A percentile compares a stretch with the other conserved stretches of the same genome.
Evolutionary conservation across 2,113 vertebrate genomes (phyloP).

Genomic region (Furnarius figulus): DNA sequence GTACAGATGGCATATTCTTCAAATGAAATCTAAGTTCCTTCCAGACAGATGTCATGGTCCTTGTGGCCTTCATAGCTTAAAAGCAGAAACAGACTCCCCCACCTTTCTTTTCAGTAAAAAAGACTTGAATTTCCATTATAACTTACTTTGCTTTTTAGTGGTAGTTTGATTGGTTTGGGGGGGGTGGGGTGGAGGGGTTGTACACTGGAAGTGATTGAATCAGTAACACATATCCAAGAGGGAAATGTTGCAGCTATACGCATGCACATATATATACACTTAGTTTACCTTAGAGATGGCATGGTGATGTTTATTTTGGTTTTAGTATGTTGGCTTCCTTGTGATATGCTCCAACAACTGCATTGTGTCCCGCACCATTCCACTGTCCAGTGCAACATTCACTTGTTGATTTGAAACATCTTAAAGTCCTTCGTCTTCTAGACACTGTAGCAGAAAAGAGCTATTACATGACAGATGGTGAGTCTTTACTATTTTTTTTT

Average conservation of each 20-base stretch:
- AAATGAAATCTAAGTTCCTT: not conserved
- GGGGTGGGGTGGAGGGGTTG: not conserved
- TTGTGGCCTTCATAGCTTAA: not conserved
- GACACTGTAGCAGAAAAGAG: not conserved
- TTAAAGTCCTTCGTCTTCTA: not conserved
- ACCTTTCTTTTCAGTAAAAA: not conserved
- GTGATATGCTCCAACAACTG: not conserved
- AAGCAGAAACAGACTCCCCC: not conserved
- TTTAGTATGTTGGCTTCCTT: not conserved
- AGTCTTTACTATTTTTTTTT: not conserved
- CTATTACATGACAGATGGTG: not conserved
- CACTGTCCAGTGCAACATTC: not conserved
- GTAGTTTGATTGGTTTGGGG: not conserved
- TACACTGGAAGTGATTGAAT: not conserved
- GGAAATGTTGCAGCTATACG: not conserved
- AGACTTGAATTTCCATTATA: not conserved
- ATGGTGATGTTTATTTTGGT: constrained; percentile 1
- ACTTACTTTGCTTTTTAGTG: not conserved
- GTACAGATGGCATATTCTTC: not conserved
- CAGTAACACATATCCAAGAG: not conserved
- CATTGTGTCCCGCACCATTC: not conserved
- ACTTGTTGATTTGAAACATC: not conserved
- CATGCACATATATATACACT: not conserved
- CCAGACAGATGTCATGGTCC: not conserved
- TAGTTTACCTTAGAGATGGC: not conserved